Evolutionary conservation across 2,888 invertebrate species (phyloP).

Genomic region (Sinotaia quadrata): DNA sequence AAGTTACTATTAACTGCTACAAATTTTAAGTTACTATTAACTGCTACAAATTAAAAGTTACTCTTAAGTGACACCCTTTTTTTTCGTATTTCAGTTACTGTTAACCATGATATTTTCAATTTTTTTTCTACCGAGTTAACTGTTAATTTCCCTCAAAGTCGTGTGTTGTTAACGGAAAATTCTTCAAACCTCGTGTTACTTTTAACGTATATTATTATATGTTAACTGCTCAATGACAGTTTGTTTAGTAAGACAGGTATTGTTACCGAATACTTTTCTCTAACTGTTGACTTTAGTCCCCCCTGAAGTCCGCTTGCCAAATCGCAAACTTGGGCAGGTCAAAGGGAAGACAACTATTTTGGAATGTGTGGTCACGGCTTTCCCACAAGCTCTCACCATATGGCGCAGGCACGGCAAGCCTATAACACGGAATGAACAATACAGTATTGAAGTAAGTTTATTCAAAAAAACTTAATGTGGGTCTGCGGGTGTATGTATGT

Average conservation of each 20-base stretch:
- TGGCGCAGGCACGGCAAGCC: slow-evolving; percentile 59
- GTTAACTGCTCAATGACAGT: not conserved
- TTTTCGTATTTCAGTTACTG: too few species aligned
- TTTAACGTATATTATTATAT: not conserved
- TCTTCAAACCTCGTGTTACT: not conserved
- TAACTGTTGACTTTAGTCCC: too few species aligned
- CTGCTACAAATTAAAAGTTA: too few species aligned
- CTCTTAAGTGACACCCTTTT: too few species aligned
- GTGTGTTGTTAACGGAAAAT: not conserved
- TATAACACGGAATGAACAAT: slow-evolving; percentile 53
- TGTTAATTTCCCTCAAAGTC: too few species aligned
- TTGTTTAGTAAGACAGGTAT: too few species aligned
- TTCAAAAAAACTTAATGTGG: too few species aligned
- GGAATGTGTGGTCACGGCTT: slow-evolving; percentile 67
- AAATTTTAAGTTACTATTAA: too few species aligned
- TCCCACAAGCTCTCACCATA: slow-evolving; percentile 60
- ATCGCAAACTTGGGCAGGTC: slow-evolving; percentile 61
- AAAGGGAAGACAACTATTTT: slow-evolving; percentile 66
- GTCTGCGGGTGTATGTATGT: not conserved
- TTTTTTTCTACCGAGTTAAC: too few species aligned
- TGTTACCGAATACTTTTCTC: too few species aligned
- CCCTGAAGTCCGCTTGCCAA: slow-evolving; percentile 64
- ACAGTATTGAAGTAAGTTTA: slow-evolving; percentile 50
- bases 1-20: too few species aligned
- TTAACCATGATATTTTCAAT: too few species aligned